Evolutionary conservation across 2,113 vertebrate genomes (phyloP), one percentile per base, ranked within the genome.

Genomic region (Malurus cyaneus): DNA sequence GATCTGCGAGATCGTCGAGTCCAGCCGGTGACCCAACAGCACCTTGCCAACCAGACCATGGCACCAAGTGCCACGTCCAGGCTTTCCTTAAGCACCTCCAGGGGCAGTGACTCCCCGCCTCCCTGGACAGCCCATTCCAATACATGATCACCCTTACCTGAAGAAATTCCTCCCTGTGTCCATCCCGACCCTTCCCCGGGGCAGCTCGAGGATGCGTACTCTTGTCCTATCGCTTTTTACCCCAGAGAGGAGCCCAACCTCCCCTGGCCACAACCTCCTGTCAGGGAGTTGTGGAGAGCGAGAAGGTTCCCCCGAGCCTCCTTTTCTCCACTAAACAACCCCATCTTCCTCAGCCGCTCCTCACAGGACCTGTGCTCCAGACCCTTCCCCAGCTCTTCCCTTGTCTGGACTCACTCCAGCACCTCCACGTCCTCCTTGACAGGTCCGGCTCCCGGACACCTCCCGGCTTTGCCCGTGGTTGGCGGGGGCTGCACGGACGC

Each of bases 401-500:
- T 25, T 8, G n/a, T 14, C 53, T 46, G 86, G 39, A 6, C 28
- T 20, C 19, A 39, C 61, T 47, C 61, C 69, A 46, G 78, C 46
- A 4, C 24, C 86, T 46, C 32, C 18, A 2, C 24, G 60, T 52
- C 39, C 77, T 73, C 52, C 26, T 60, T 19, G 20, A 3, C 65
- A 3, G 29, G 14, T 31, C 31, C 39, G 11, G 42, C 24, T 31
- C 24, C 42, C 19, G 36, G 36, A 16, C 67, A 31, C 6, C 29
- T 21, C 26, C 36, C 9, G 46, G 11, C 21, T 46, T 29, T 6
- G 4, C 12, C 52, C 8, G 14, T 3, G 34, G 26, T 2, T 64
- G 3, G 53, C 18, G 7, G 39, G 62, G 41, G 12, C 59, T 54
- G 54, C 9, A 1, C 4, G 19, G 31, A 0, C 9, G 1, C 8